These are phyloP conservation scores for Pygoscelis adeliae DNA, from an alignment of 2,113 vertebrate genomes.

Conservation along the genomic window DNA sequence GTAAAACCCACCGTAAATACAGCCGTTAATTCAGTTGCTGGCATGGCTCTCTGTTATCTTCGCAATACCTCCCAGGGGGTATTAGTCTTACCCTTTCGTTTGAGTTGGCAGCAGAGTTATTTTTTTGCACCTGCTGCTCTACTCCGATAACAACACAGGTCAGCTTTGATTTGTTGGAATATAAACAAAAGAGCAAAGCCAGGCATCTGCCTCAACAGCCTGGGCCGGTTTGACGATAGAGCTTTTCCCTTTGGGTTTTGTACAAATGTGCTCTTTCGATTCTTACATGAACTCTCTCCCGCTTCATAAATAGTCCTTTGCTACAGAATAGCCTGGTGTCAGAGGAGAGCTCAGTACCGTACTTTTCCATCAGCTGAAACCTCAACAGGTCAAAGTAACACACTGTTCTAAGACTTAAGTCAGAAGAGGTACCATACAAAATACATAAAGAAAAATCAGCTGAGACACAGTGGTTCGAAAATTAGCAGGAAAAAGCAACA, in stretches of 20 bases:
- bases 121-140: conserved; percentile 82
- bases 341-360: background rate
- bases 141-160: conserved; percentile 76
- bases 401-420: background rate
- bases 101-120: conserved; percentile 79
- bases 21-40: conserved; percentile 79
- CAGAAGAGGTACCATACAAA: background rate
- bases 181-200: conserved; percentile 82
- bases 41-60: conserved; percentile 77
- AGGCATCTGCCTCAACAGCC: conserved; percentile 80
- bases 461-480: background rate
- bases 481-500: background rate
- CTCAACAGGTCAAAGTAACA: background rate
- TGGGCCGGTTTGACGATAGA: conserved; percentile 56
- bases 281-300: background rate
- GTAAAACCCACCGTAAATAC: conserved; percentile 76
- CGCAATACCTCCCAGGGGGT: conserved; percentile 76
- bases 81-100: conserved; percentile 76
- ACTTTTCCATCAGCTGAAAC: conserved; percentile 55
- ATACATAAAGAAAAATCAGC: background rate
- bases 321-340: background rate
- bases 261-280: conserved; percentile 61
- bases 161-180: conserved; percentile 81
- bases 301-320: background rate
- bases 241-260: conserved; percentile 63